These are phyloP conservation scores for Leptopilina clavipes DNA, from an alignment of 1,140 invertebrate species.

Conservation along the genomic window DNA sequence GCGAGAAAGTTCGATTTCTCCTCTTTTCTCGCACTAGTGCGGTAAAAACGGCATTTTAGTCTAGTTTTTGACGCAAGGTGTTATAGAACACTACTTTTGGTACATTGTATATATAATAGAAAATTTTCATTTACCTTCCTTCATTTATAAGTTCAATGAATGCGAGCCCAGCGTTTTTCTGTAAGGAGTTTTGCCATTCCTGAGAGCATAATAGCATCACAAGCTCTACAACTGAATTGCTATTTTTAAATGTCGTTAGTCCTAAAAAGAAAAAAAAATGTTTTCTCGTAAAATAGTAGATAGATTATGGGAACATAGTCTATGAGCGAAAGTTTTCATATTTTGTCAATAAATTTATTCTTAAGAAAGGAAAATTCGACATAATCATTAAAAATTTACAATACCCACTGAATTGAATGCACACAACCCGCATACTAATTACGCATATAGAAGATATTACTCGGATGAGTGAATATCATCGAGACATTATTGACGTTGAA, in stretches of 20 bases:
- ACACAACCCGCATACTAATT: slow-evolving; percentile 56
- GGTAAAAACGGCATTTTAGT: no score
- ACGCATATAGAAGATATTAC: neutral
- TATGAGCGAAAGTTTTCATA: no score
- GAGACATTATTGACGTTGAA: neutral
- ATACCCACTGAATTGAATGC: slow-evolving; percentile 54
- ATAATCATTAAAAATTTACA: no score
- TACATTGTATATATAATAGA: no score
- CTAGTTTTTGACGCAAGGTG: no score
- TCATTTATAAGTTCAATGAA: slow-evolving; percentile 99
- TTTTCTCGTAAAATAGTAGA: no score
- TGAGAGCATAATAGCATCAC: slow-evolving; percentile 99
- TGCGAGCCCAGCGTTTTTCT: slow-evolving; percentile 98
- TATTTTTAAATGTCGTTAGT: slow-evolving; percentile 96
- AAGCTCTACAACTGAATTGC: slow-evolving; percentile 96
- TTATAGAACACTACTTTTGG: no score
- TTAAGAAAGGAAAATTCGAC: no score
- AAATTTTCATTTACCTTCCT: slow-evolving; percentile 80
- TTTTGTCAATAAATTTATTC: no score
- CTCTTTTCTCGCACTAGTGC: no score
- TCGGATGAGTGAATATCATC: neutral
- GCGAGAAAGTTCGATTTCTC: no score
- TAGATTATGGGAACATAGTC: no score
- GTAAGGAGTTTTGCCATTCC: slow-evolving; percentile 99
- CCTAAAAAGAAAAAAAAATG: slow-evolving; percentile 76